Conservation (phyloP, 2,113 vertebrate species). For the Microcebus griseorufus region DNA sequence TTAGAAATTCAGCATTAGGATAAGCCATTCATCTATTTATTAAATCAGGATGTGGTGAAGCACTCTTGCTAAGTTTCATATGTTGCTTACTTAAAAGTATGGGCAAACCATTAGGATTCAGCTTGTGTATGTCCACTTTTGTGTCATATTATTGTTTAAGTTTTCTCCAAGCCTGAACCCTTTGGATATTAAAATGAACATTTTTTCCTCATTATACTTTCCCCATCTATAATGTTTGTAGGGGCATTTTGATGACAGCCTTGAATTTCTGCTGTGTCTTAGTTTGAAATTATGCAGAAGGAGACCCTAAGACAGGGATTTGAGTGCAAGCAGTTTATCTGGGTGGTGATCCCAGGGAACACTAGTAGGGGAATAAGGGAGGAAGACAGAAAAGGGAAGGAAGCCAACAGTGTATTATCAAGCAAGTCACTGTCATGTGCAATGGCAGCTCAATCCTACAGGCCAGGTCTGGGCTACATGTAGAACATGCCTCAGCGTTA, state of each 20-base stretch:
- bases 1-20: not conserved
- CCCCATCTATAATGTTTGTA: not conserved
- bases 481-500: not conserved
- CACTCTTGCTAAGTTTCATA: not conserved
- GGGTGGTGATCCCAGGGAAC: not conserved
- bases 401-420: not conserved
- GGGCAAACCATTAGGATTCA: not conserved
- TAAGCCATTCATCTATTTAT: not conserved
- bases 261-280: constrained; percentile 4
- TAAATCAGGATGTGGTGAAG: not conserved
- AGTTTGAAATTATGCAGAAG: not conserved
- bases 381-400: not conserved
- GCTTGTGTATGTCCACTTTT: not conserved
- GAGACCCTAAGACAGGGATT: not conserved
- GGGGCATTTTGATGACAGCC: not conserved
- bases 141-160: not conserved
- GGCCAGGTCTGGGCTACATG: not conserved
- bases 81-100: not conserved
- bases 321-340: not conserved
- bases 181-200: not conserved
- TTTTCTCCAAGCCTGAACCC: not conserved
- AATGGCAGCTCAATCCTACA: not conserved
- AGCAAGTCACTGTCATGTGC: not conserved
- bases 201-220: not conserved
- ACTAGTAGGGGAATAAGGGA: not conserved